Base-by-base conservation (phyloP, 2,797 vertebrate genomes). In the Poecilia gillii region DNA sequence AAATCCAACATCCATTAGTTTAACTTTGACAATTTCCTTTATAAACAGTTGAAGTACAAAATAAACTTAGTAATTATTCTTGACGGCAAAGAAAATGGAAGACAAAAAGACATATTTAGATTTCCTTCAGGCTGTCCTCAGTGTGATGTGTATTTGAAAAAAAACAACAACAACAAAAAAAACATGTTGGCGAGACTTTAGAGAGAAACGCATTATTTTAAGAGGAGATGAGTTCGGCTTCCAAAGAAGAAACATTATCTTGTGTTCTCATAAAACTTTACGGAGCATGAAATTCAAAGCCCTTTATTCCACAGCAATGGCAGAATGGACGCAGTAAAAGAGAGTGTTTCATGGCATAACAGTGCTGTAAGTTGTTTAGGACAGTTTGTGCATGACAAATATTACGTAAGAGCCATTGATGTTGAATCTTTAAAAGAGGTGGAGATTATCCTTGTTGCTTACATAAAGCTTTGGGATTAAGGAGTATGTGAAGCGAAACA, bases 381-480 rank as follows among this genome's bases (percentile, higher is more conserved):
- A 78, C 6, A 23, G 75, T 88, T 88, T 87, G 18, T 81, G 74
- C 86, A 84, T 87, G 88, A 88, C 51, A 88, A 86, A 88, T 85
- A 77, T 84, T 78, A 84, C 62, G 77, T 20, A 18, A 84, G 49
- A 77, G 78, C 75, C 20, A 8, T 82, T 83, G 25, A 49, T 77
- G 83, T 81, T 90, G 55, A 88, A 72, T 12, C 57, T 79, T 81
- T 81, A 85, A 76, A 0, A 77, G 46, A 25, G 8, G 20, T 9
- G 20, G 20, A 41, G 36, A 23, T 74, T 14, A 73, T 82, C 85
- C 83, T 77, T 2, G 2, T 81, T 84, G 79, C 62, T 76, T 31
- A 16, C 68, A 85, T 86, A 83, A 62, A 86, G 88, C 71, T 71
- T 53, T 45, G 68, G 72, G 75, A 74, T 73, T 72, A 18, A 18